Conservation (phyloP, 2,888 invertebrate species). For the Hydropsyche betteni region DNA sequence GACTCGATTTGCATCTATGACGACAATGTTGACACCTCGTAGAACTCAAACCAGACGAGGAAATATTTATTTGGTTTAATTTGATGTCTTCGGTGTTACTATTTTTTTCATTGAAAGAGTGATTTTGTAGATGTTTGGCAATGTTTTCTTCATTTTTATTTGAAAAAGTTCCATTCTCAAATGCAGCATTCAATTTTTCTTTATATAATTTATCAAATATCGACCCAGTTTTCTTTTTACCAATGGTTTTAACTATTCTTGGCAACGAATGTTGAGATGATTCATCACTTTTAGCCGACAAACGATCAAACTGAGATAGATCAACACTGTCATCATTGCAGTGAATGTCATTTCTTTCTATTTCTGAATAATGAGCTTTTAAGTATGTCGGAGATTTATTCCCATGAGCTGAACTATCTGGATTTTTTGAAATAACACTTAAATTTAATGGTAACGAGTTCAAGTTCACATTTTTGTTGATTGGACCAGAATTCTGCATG, state of each 20-base stretch:
- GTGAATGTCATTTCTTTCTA: conserved; percentile 22
- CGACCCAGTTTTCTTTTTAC: conserved; percentile 76
- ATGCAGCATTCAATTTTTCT: conserved; percentile 74
- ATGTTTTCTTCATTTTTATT: conserved; percentile 78
- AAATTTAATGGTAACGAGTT: conserved; percentile 60
- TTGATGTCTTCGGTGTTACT: conserved; percentile 67
- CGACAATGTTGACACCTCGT: conserved; percentile 87
- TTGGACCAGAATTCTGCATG: conserved; percentile 25
- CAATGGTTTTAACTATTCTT: conserved; percentile 55
- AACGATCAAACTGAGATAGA: conserved; percentile 41
- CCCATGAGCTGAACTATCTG: conserved; percentile 25
- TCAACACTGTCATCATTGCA: conserved; percentile 50
- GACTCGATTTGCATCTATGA: conserved; percentile 85
- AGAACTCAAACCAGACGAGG: conserved; percentile 69
- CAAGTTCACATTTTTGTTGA: conserved; percentile 55
- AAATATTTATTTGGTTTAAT: conserved; percentile 56
- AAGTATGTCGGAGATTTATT: not conserved
- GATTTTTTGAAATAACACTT: conserved; percentile 43
- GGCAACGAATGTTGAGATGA: conserved; percentile 50
- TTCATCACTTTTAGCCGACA: conserved; percentile 46
- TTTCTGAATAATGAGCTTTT: not conserved
- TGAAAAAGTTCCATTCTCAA: conserved; percentile 72
- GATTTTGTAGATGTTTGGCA: conserved; percentile 81
- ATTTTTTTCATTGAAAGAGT: conserved; percentile 64
- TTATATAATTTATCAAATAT: conserved; percentile 82